Evolutionary conservation across 2,797 vertebrate genomes (phyloP).

Genomic region (Psittacula derbiana): DNA sequence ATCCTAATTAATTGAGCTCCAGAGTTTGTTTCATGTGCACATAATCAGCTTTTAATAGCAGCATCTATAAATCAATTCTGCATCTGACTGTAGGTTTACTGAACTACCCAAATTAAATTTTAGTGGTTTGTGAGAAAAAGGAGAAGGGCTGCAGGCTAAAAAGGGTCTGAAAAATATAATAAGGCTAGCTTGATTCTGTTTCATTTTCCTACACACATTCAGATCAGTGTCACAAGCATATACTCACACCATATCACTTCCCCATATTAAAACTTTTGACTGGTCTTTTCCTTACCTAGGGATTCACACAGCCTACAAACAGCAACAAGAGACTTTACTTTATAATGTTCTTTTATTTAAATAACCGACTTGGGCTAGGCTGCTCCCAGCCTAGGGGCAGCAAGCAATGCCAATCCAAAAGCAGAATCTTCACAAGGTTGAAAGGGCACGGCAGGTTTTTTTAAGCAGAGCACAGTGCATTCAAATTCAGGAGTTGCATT

Average conservation of each 20-base stretch:
- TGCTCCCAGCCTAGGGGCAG: neutral
- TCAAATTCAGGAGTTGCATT: neutral
- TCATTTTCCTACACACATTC: neutral
- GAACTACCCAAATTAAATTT: constrained; percentile 45
- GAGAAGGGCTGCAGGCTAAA: constrained; percentile 21
- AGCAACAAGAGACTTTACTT: neutral
- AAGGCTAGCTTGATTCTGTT: constrained; percentile 5
- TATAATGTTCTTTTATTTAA: neutral
- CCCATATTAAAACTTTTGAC: neutral
- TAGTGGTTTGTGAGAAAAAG: constrained; percentile 24
- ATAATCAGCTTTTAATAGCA: constrained; percentile 58
- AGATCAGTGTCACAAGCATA: neutral
- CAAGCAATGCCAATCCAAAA: neutral
- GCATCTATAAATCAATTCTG: constrained; percentile 50
- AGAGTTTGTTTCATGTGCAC: neutral
- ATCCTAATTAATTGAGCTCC: constrained; percentile 35
- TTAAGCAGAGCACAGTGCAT: neutral
- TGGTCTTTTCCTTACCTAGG: neutral
- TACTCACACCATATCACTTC: neutral
- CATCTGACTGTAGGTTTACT: constrained; percentile 12
- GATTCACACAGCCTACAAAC: constrained; percentile 6
- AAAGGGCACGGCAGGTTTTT: neutral
- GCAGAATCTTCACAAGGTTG: neutral
- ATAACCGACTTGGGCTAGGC: neutral
- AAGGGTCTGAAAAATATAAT: constrained; percentile 3